Percentiles rank a stretch among this genome's conserved stretches.
phyloP scores from a whole-genome alignment of 2,797 vertebrate species.

The Pristis pectinata region DNA sequence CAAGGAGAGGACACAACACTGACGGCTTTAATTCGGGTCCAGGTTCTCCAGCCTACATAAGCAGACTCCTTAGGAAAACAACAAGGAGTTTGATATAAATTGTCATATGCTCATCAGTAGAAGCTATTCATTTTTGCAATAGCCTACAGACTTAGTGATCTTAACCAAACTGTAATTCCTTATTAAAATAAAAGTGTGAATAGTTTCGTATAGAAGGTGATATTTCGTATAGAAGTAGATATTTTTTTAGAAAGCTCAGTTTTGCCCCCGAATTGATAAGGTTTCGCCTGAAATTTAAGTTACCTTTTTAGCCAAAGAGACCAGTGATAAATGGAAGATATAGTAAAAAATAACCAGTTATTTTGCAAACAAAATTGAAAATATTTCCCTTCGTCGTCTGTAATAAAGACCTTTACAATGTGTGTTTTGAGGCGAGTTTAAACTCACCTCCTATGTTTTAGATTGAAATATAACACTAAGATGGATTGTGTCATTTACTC shows the following conservation, averaged over 20 bases:
- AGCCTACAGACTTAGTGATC: background rate
- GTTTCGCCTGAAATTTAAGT: background rate
- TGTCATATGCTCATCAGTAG: background rate
- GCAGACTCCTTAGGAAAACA: background rate
- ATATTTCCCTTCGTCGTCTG: background rate
- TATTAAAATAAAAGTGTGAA: background rate
- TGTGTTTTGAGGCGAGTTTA: background rate
- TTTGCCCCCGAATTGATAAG: background rate
- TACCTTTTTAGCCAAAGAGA: background rate
- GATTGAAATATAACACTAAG: background rate
- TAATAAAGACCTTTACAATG: background rate
- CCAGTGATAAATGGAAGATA: background rate
- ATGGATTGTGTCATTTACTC: background rate
- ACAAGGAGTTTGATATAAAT: background rate
- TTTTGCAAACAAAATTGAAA: background rate
- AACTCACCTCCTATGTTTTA: background rate
- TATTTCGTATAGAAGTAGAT: background rate
- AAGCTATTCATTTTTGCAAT: background rate
- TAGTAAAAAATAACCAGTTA: background rate
- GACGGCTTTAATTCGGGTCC: background rate
- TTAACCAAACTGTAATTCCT: too few relatives aligned
- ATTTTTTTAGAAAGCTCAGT: background rate
- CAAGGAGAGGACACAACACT: background rate
- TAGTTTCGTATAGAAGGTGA: background rate
- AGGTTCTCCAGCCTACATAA: background rate